phyloP scores from a whole-genome alignment of 2,113 vertebrate genomes.

The Psittacula cyanocephala region DNA sequence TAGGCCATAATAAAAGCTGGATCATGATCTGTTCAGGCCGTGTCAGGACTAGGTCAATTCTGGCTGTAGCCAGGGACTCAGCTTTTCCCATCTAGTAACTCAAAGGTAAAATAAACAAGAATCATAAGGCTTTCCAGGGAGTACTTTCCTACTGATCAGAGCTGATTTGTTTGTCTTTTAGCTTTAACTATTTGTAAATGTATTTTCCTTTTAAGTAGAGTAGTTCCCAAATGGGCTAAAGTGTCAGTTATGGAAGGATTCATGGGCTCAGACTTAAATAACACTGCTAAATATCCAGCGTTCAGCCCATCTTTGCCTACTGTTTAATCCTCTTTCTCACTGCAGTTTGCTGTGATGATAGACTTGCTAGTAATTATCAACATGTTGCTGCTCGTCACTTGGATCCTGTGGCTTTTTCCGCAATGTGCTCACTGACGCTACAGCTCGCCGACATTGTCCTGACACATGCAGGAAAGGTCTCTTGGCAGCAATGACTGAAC shows the following conservation, averaged over 20 bases:
- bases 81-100: neutral
- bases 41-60: neutral
- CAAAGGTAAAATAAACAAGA: neutral
- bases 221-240: neutral
- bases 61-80: neutral
- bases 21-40: neutral
- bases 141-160: neutral
- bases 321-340: constrained; percentile 31
- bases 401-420: neutral
- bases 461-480: neutral
- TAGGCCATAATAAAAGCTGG: neutral
- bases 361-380: neutral
- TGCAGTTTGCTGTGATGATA: constrained; percentile 12
- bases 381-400: neutral
- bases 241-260: neutral
- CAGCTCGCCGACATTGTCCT: neutral
- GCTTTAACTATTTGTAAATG: neutral
- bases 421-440: neutral
- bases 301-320: neutral
- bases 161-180: neutral
- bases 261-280: neutral
- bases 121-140: neutral
- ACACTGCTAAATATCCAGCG: neutral
- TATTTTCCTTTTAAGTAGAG: neutral
- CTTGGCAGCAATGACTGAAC: neutral